Evolutionary conservation across 1,140 invertebrate genomes (phyloP).

Genomic region (Sminthurides bifidus): DNA sequence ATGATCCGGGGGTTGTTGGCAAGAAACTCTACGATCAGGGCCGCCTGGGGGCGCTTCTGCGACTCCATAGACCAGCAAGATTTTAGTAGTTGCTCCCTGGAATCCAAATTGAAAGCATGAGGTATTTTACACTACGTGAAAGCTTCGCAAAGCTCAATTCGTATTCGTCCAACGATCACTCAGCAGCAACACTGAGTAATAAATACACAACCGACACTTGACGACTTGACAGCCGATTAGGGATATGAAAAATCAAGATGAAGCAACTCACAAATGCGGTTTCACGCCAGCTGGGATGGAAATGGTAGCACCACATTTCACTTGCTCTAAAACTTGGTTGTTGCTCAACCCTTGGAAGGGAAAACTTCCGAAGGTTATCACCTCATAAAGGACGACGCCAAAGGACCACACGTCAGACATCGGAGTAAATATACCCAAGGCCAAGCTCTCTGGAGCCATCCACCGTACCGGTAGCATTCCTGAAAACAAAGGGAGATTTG

Average conservation of each 20-base stretch:
- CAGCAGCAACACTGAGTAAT: background rate
- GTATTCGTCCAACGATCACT: background rate
- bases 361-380: constrained; percentile 67
- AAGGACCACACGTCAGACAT: constrained; percentile 78
- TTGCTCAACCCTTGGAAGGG: constrained; percentile 77
- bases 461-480: constrained; percentile 78
- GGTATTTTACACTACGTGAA: too few species aligned
- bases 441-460: constrained; percentile 76
- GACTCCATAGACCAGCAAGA: constrained; percentile 62
- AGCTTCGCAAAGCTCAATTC: constrained; percentile 13
- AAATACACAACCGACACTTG: too few species aligned
- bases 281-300: constrained; percentile 59
- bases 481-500: constrained; percentile 29
- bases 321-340: constrained; percentile 65
- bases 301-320: constrained; percentile 59
- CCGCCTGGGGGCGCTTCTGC: constrained; percentile 56
- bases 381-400: constrained; percentile 70
- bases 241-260: constrained; percentile 1
- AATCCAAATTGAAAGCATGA: constrained; percentile 28
- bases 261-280: constrained; percentile 56
- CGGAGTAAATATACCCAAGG: constrained; percentile 66
- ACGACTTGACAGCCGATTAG: background rate
- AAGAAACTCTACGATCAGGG: constrained; percentile 65
- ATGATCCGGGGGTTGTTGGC: constrained; percentile 56
- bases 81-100: constrained; percentile 57